Conservation (phyloP, 1,140 invertebrate species). For the Bombus impatiens region DNA sequence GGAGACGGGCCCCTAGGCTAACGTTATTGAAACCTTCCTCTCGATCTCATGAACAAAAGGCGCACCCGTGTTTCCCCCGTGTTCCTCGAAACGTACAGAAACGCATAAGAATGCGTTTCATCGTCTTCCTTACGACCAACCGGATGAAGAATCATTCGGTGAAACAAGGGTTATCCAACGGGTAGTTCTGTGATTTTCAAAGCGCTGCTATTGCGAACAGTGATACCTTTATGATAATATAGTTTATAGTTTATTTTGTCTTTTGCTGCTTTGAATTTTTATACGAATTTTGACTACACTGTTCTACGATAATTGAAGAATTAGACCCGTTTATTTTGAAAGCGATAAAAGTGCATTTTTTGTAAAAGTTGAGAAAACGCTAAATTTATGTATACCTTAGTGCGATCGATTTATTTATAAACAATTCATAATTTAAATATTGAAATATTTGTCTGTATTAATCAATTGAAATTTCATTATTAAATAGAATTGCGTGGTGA, state of each 20-base stretch:
- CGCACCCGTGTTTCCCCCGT: background rate
- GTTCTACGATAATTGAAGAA: background rate
- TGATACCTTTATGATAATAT: background rate
- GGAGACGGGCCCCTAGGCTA: slow-evolving; percentile 45
- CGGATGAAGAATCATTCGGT: background rate
- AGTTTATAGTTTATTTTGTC: background rate
- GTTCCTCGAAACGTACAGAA: slow-evolving; percentile 29
- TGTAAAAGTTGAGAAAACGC: too few species aligned
- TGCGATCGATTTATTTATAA: too few species aligned
- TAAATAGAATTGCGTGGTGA: too few species aligned
- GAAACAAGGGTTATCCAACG: background rate
- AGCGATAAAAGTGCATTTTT: too few species aligned
- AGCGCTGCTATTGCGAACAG: background rate
- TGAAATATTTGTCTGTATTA: too few species aligned
- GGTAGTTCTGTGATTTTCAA: background rate
- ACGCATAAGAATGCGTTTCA: background rate
- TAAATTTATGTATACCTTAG: too few species aligned
- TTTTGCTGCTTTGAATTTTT: background rate
- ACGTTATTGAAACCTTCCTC: slow-evolving; percentile 63
- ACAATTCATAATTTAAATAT: too few species aligned
- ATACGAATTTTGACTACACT: background rate
- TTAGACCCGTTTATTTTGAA: too few species aligned
- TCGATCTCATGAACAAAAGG: slow-evolving; percentile 36
- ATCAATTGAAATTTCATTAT: too few species aligned
- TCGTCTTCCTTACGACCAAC: background rate